phyloP scores from a whole-genome alignment of 2,888 invertebrate genomes.

The Drosophila picticornis region DNA sequence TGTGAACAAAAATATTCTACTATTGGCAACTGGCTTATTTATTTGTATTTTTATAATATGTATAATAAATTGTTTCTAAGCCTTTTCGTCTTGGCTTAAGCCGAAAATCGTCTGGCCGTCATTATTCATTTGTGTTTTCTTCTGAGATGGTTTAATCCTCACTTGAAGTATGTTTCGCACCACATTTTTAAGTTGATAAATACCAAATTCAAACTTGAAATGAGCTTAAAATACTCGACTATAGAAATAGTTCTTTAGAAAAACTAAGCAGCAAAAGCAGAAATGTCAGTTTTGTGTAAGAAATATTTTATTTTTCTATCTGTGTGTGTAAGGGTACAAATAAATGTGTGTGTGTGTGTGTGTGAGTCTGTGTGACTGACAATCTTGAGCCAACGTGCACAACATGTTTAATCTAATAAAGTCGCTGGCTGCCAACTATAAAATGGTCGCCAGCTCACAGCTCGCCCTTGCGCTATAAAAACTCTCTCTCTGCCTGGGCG shows the following conservation, averaged over 20 bases:
- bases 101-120: background rate
- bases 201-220: background rate
- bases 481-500: conserved; percentile 54
- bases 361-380: conserved; percentile 23
- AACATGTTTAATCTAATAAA: conserved; percentile 82
- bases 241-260: background rate
- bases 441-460: conserved; percentile 58
- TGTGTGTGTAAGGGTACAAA: background rate
- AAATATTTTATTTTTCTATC: conserved; percentile 6
- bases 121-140: background rate
- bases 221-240: background rate
- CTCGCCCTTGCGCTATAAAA: conserved; percentile 63
- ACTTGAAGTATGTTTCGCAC: background rate
- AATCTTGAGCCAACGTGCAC: conserved; percentile 62
- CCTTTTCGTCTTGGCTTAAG: background rate
- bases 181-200: background rate
- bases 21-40: background rate
- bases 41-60: too few relatives aligned
- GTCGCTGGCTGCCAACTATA: conserved; percentile 72
- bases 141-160: background rate
- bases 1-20: background rate
- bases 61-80: background rate
- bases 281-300: background rate
- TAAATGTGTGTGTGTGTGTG: conserved; percentile 9
- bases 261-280: background rate